Percentiles rank a stretch among this genome's conserved stretches.
Conservation (phyloP, 2,888 invertebrate species). For the Pseudanteris insignis region DNA sequence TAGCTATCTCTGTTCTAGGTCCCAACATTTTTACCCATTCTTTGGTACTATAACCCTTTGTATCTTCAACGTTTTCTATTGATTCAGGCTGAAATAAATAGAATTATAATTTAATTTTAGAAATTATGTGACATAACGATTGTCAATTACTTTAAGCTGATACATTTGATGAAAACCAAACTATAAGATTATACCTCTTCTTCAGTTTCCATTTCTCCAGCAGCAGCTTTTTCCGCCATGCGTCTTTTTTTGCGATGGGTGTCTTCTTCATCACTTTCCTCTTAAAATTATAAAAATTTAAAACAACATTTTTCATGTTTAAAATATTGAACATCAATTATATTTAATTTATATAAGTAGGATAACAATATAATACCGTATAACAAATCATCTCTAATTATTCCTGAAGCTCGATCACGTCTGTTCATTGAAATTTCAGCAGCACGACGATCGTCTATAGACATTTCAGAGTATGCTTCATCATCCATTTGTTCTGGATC, state of each 20-base stretch:
- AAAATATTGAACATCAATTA: neutral
- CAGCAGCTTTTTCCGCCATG: constrained; percentile 88
- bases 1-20: constrained; percentile 94
- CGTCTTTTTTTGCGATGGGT: constrained; percentile 76
- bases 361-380: constrained; percentile 79
- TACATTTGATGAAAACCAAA: too few relatives aligned
- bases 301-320: neutral
- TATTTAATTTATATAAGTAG: neutral
- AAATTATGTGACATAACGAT: too few relatives aligned
- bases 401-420: constrained; percentile 85
- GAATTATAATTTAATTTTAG: neutral
- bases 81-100: constrained; percentile 77
- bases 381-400: constrained; percentile 80
- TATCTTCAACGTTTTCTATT: constrained; percentile 97
- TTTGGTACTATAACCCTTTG: constrained; percentile 91
- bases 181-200: constrained; percentile 69
- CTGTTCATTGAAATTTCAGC: constrained; percentile 91
- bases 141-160: too few relatives aligned
- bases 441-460: constrained; percentile 83
- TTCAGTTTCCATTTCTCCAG: constrained; percentile 74
- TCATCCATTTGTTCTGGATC: constrained; percentile 88
- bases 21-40: constrained; percentile 98
- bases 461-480: constrained; percentile 86
- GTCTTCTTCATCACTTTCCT: constrained; percentile 83
- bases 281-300: too few relatives aligned